Base-by-base conservation (phyloP, 2,888 invertebrate genomes). In the Microplitis manilae region DNA sequence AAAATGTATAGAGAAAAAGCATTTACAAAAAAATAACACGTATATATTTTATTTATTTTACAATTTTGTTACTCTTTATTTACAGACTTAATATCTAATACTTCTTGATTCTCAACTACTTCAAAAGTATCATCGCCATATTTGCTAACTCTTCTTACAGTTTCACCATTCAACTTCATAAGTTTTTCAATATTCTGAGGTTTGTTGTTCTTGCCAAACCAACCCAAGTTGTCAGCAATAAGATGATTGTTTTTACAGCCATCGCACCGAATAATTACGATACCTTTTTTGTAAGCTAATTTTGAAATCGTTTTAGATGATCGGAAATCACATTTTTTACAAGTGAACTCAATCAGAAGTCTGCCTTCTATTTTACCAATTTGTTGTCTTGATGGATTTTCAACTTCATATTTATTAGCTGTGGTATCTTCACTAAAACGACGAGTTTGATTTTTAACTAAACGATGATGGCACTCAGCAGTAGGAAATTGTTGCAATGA, bases 211-310 rank as follows among this genome's bases (percentile, higher is more conserved):
- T 97, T 95, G 0, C 94, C 91, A 88, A 98, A 99, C 98, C 98
- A 99, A 81, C 96, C 96, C 1, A 99, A 91, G 90, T 99, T 98
- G 88, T 99, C 98, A 0, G 98, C 98, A 82, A 99, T 98, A 38
- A 99, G 91, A 90, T 99, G 99, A 88, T 96, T 94, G 87, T 96
- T 98, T 68, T 93, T 90, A 87, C 98, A 98, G 0, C 95, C 95
- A 74, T 94, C 93, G 89, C 99, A 99, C 74, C 93, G 94, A 0
- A 98, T 96, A 81, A 99, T 96, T 0, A 99, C 97, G 9, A 99
- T 95, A 13, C 99, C 98, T 86, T 94, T 94, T 74, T 94, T 92
- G 87, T 98, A 98, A 0, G 97, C 95, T 17, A 93, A 86, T 90
- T 96, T 97, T 0, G 97, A 95, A 80, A 98, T 97, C 9, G 93